Percentiles rank a stretch among this genome's conserved stretches.
phyloP scores from a whole-genome alignment of 2,888 invertebrate genomes.

The Gastracanthus pulcherrimus region DNA sequence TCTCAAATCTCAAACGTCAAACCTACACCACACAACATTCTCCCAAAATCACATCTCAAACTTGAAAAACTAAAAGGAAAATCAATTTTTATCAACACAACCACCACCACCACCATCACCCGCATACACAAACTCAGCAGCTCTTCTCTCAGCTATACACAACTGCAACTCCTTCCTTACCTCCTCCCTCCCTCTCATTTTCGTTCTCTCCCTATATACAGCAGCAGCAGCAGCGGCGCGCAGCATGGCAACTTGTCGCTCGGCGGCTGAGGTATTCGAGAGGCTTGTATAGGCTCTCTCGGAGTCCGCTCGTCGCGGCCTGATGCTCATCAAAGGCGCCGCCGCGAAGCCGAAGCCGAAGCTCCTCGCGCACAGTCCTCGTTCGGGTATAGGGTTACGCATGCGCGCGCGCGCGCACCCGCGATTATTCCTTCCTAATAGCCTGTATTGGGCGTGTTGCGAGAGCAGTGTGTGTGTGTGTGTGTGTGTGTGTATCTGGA shows the following conservation, averaged over 20 bases:
- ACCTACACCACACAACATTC: no score
- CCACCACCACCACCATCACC: no score
- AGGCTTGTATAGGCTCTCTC: constrained; percentile 70
- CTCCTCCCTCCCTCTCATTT: constrained; percentile 1
- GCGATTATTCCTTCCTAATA: constrained; percentile 71
- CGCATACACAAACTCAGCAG: no score
- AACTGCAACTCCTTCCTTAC: not conserved
- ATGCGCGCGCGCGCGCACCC: constrained; percentile 67
- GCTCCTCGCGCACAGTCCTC: no score
- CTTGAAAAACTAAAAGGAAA: no score
- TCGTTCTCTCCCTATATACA: not conserved
- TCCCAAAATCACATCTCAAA: no score
- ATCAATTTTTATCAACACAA: no score
- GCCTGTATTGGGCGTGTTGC: constrained; percentile 68
- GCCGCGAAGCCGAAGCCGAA: constrained; percentile 61
- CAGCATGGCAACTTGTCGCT: constrained; percentile 22
- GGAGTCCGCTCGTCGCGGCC: constrained; percentile 55
- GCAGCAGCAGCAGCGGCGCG: not conserved
- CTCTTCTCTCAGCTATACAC: no score
- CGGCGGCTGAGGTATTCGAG: constrained; percentile 72
- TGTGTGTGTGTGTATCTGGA: not conserved
- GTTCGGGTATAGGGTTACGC: constrained; percentile 72
- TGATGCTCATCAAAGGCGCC: constrained; percentile 73
- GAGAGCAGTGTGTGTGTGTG: not conserved
- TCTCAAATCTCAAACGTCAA: no score